phyloP scores from a whole-genome alignment of 2,888 invertebrate species.

The Andrena minutula region DNA sequence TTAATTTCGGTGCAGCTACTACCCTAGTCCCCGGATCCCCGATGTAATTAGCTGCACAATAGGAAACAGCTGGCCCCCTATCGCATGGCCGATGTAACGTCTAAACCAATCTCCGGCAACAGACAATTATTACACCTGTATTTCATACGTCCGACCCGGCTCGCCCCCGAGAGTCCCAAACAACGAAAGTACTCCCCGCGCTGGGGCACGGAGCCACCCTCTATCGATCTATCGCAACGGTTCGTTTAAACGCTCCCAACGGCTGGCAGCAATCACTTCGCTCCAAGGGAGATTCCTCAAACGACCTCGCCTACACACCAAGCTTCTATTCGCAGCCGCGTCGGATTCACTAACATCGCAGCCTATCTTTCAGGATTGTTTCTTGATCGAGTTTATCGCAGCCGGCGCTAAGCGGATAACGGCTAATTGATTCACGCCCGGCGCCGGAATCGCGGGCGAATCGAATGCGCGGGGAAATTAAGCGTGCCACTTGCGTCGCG shows the following conservation, averaged over 20 bases:
- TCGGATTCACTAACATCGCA: neutral
- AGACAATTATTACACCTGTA: conserved; percentile 78
- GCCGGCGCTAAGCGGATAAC: conserved; percentile 47
- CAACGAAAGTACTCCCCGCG: conserved; percentile 48
- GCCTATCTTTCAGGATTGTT: conserved; percentile 1
- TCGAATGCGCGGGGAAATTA: conserved; percentile 49
- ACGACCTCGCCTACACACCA: neutral
- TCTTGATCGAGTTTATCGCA: conserved; percentile 18
- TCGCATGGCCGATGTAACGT: conserved; percentile 74
- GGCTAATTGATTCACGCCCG: conserved; percentile 54
- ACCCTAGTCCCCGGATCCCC: conserved; percentile 77
- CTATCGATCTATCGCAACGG: neutral
- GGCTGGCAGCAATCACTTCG: neutral
- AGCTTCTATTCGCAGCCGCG: neutral
- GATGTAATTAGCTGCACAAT: conserved; percentile 83
- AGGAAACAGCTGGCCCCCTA: conserved; percentile 79
- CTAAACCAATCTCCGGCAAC: conserved; percentile 77
- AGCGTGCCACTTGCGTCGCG: conserved; percentile 50
- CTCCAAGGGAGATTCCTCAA: neutral
- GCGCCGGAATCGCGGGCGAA: conserved; percentile 25
- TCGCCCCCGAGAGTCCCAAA: conserved; percentile 17
- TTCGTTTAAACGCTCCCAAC: neutral
- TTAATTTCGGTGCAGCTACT: conserved; percentile 78
- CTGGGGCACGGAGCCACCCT: no score
- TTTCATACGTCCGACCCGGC: conserved; percentile 63